phyloP scores from a whole-genome alignment of 2,113 vertebrate species.

The Dipodomys ordii region DNA sequence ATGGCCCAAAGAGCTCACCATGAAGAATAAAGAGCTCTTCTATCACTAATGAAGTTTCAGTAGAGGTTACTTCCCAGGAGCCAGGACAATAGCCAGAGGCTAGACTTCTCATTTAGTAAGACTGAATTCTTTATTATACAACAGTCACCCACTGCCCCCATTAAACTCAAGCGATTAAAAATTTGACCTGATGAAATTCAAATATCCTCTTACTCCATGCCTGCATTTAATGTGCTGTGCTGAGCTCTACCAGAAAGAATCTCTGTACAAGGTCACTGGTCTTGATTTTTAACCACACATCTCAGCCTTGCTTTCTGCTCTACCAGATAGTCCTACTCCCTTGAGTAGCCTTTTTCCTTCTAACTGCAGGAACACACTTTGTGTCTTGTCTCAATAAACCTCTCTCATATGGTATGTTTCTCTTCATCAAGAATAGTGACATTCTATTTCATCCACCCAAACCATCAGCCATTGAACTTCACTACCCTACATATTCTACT shows the following conservation, averaged over 20 bases:
- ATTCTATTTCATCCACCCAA: background rate
- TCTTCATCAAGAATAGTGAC: slow-evolving; percentile 30
- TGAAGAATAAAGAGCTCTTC: background rate
- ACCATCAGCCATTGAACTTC: background rate
- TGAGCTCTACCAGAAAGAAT: background rate
- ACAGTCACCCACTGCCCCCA: background rate
- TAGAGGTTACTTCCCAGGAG: background rate
- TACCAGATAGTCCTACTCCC: background rate
- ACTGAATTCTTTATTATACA: background rate
- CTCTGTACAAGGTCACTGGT: background rate
- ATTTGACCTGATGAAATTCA: background rate
- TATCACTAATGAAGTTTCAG: background rate
- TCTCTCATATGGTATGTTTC: background rate
- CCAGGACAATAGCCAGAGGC: background rate
- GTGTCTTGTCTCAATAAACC: background rate
- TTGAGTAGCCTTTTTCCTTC: background rate
- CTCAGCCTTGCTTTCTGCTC: background rate
- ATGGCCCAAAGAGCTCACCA: background rate
- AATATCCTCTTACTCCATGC: background rate
- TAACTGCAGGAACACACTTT: background rate
- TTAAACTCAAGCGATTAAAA: background rate
- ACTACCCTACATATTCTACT: background rate
- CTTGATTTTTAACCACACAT: background rate
- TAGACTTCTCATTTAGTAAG: background rate
- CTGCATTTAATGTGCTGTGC: background rate